A percentile compares a stretch with the other conserved stretches of the same genome.
Evolutionary conservation across 1,140 invertebrate genomes (phyloP).

Genomic region (Triops cancriformis): DNA sequence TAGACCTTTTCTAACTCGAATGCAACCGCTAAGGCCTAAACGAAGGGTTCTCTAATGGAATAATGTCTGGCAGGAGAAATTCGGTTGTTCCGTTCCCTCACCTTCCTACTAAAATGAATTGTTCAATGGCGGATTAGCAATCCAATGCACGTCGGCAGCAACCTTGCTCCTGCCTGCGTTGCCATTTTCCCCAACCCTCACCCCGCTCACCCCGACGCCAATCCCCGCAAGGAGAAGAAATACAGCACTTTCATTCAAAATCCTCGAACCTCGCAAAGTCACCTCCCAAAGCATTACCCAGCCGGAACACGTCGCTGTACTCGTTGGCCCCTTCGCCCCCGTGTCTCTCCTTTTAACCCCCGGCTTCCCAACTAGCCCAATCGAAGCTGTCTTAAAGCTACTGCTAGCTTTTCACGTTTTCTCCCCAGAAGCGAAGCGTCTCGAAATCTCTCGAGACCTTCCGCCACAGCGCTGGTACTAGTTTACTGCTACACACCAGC

Average conservation of each 20-base stretch:
- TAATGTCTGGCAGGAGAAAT: no score
- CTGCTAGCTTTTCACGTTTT: neutral
- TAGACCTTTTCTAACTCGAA: no score
- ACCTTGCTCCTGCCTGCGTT: neutral
- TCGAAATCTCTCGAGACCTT: neutral
- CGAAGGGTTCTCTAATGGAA: no score
- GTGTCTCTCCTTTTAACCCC: neutral
- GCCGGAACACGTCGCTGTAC: neutral
- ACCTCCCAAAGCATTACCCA: neutral
- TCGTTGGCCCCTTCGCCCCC: neutral
- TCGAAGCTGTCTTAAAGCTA: neutral
- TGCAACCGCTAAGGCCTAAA: no score
- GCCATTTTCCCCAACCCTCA: neutral
- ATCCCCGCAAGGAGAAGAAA: neutral
- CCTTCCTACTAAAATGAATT: neutral
- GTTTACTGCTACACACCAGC: neutral
- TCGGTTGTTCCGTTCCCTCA: no score
- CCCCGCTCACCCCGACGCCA: neutral
- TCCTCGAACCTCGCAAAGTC: no score
- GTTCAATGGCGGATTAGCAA: neutral
- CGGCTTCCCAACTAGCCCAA: neutral
- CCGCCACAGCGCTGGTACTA: neutral
- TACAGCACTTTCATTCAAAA: no score
- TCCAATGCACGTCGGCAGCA: neutral
- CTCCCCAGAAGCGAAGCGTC: neutral